Base-by-base conservation (phyloP, 2,113 vertebrate species). In the Benitochromis conjunctus region DNA sequence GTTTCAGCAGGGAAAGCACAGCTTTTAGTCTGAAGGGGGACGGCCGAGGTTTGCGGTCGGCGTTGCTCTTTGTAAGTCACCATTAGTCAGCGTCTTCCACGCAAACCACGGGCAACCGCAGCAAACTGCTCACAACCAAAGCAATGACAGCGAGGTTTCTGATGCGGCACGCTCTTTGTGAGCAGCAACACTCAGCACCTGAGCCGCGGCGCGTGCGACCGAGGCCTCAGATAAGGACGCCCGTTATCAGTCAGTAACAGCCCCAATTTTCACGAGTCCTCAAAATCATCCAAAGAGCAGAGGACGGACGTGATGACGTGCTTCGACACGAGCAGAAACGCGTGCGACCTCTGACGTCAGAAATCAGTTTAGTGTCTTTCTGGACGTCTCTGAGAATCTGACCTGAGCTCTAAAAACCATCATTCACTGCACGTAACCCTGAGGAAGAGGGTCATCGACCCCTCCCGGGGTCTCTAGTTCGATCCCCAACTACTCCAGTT, bases 21-120 rank as follows among this genome's bases (percentile, higher is more conserved):
- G 7, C 38, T 6, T 24, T 71, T 26, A 43, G 21, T 69, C 5
- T 26, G 38, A 24, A 24, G n/a, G 64, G 13, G 7, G 1, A 7
- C 3, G 12, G 38, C 13, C 2, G 7, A 71, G n/a, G 38, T 71
- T 18, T 71, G 13, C 26, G 19, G 64, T 0, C 19, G 6, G 10
- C 10, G n/a, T 0, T n/a, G 1, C 41, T 24, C n/a, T 1, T 14
- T 69, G n/a, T 41, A 41, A 14, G n/a, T 4, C 62, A 41, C n/a
- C 36, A 24, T 66, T 69, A 69, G n/a, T 69, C 38, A 26, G 64
- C 21, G 8, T 71, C 64, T 71, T 46, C 38, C 21, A 24, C 16
- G n/a, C 13, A 18, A 71, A 71, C 64, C 21, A 26, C 5, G 0
- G n/a, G 21, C 13, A 26, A 46, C 38, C 13, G 1, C 38, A 16